A percentile compares a stretch with the other conserved stretches of the same genome.
Conservation (phyloP, 2,797 vertebrate species). For the Phoeniculus purpureus region DNA sequence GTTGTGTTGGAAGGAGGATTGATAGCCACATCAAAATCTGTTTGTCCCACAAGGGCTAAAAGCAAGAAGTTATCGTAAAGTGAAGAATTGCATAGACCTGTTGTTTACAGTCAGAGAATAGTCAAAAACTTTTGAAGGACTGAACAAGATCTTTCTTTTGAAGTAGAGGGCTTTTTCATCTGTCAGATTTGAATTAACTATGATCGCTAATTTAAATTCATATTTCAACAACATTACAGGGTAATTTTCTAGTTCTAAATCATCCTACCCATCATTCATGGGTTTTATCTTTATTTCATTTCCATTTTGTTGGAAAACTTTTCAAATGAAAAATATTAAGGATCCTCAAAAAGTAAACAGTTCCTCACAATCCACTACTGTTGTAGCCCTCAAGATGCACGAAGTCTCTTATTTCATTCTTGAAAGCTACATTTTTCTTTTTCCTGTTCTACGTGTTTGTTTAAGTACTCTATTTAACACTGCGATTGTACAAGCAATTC, state of each 20-base stretch:
- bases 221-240: neutral
- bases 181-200: neutral
- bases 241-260: neutral
- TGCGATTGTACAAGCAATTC: neutral
- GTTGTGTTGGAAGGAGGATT: neutral
- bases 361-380: neutral
- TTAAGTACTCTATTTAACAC: neutral
- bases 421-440: slow-evolving; percentile 11
- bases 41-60: neutral
- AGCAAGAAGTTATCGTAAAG: neutral
- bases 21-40: neutral
- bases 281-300: neutral
- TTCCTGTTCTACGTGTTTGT: neutral
- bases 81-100: neutral
- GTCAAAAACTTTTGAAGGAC: neutral
- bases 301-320: neutral
- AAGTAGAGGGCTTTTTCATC: neutral
- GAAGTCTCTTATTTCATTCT: neutral
- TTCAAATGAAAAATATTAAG: neutral
- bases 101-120: neutral
- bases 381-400: neutral
- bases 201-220: neutral
- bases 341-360: neutral
- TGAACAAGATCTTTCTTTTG: neutral
- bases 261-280: neutral